phyloP scores from a whole-genome alignment of 1,140 invertebrate genomes.

The Rhagoletis pomonella region DNA sequence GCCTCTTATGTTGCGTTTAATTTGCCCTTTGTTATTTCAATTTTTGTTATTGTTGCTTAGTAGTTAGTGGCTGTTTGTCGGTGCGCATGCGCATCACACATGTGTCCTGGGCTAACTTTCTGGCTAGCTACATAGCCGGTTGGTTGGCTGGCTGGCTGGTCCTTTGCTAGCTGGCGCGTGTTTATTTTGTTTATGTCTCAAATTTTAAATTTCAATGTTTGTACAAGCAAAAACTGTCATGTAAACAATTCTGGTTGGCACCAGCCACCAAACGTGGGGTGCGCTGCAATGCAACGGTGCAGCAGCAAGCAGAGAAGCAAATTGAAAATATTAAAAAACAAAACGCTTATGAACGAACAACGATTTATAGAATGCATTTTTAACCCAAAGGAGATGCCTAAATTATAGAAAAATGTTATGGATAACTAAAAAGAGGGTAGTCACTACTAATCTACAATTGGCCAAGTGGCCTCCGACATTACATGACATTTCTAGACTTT shows the following conservation, averaged over 20 bases:
- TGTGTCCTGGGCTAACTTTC: not conserved
- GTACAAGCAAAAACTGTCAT: constrained; percentile 51
- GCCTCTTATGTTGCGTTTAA: not conserved
- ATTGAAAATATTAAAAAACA: not conserved
- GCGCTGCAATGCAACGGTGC: not conserved
- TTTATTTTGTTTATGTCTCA: constrained; percentile 59
- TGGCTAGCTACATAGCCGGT: not conserved
- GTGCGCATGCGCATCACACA: constrained; percentile 39
- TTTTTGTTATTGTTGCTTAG: constrained; percentile 3
- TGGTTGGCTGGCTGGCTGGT: not conserved
- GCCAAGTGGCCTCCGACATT: too few species aligned
- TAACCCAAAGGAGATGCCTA: constrained; percentile 9
- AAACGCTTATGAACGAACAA: not conserved
- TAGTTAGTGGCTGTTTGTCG: constrained; percentile 10
- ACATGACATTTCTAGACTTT: too few species aligned
- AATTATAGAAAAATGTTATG: too few species aligned
- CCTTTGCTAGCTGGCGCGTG: constrained; percentile 41
- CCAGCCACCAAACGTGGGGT: constrained; percentile 2
- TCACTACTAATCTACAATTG: too few species aligned
- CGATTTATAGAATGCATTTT: too few species aligned
- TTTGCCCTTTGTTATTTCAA: constrained; percentile 28
- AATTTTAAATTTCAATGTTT: constrained; percentile 58
- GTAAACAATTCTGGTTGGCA: constrained; percentile 50
- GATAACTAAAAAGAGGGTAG: too few species aligned
- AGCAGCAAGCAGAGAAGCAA: too few species aligned